phyloP scores from a whole-genome alignment of 2,113 vertebrate species.

The Mormyrus iriodes region DNA sequence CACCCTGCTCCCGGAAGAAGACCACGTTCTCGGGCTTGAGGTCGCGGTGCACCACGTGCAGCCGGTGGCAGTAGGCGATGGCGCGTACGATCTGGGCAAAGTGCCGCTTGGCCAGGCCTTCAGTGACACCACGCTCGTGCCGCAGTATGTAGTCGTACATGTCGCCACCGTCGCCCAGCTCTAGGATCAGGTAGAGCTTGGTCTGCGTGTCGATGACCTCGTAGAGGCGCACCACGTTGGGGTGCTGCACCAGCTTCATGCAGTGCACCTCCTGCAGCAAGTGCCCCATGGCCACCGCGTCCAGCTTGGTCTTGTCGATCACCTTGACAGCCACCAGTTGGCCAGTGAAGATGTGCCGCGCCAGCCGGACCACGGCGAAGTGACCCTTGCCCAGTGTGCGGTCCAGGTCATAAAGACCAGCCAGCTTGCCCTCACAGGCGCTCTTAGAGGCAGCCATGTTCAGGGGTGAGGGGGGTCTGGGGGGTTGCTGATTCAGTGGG shows the following conservation, averaged over 20 bases:
- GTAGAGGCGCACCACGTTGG: slow-evolving; percentile 80
- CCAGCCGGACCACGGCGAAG: slow-evolving; percentile 78
- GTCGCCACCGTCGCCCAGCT: slow-evolving; percentile 79
- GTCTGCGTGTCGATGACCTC: slow-evolving; percentile 81
- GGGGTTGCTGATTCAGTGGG: background rate
- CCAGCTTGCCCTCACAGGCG: slow-evolving; percentile 63
- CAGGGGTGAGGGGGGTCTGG: slow-evolving; percentile 39
- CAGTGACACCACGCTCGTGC: slow-evolving; percentile 70
- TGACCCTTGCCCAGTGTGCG: slow-evolving; percentile 78
- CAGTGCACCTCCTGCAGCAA: slow-evolving; percentile 82
- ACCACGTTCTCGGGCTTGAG: slow-evolving; percentile 86
- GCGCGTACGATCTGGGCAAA: slow-evolving; percentile 78
- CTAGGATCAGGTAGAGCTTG: slow-evolving; percentile 83
- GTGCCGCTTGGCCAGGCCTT: slow-evolving; percentile 69
- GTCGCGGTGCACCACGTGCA: slow-evolving; percentile 81
- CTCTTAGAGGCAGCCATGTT: slow-evolving; percentile 50
- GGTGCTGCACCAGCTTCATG: slow-evolving; percentile 83
- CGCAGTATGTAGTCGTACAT: slow-evolving; percentile 82
- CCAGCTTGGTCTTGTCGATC: slow-evolving; percentile 82
- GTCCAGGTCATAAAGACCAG: slow-evolving; percentile 75
- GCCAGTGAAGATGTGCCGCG: slow-evolving; percentile 71
- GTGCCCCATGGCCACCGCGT: slow-evolving; percentile 65
- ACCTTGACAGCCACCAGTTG: slow-evolving; percentile 81
- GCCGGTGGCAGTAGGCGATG: slow-evolving; percentile 78
- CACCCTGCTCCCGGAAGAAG: slow-evolving; percentile 76